Percentiles rank a stretch among this genome's conserved stretches.
Evolutionary conservation across 1,140 invertebrate genomes (phyloP).

Genomic region (Nephila pilipes): DNA sequence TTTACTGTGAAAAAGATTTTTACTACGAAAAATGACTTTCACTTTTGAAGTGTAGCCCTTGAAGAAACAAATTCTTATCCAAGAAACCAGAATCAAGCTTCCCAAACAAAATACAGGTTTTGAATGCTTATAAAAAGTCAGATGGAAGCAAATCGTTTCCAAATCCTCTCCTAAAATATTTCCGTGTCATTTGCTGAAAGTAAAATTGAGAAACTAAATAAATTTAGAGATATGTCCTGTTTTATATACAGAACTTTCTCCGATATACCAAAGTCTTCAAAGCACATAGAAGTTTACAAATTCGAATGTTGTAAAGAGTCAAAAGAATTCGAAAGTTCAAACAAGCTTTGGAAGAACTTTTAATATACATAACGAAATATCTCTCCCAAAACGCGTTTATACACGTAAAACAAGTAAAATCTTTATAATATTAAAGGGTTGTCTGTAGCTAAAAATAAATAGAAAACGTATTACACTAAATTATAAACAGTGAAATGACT

Average conservation of each 20-base stretch:
- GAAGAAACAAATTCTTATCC: slow-evolving; percentile 37
- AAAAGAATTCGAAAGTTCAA: not conserved
- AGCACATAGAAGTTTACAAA: not conserved
- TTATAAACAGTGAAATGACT: too few relatives aligned
- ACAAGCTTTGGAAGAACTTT: not conserved
- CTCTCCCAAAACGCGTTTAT: too few relatives aligned
- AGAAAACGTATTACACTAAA: too few relatives aligned
- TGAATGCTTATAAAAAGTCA: slow-evolving; percentile 19
- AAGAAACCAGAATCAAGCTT: slow-evolving; percentile 21
- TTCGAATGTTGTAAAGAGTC: not conserved
- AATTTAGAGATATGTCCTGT: not conserved
- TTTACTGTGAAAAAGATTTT: slow-evolving; percentile 33
- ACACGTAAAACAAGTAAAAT: too few relatives aligned
- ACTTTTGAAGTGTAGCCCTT: not conserved
- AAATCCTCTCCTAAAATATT: slow-evolving; percentile 73
- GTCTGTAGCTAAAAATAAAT: too few relatives aligned
- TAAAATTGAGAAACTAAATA: slow-evolving; percentile 52
- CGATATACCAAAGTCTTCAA: not conserved
- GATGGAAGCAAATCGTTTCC: not conserved
- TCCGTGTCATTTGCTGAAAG: slow-evolving; percentile 71
- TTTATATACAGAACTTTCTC: not conserved
- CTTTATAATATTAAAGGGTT: too few relatives aligned
- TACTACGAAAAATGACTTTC: not conserved
- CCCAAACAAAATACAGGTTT: slow-evolving; percentile 41
- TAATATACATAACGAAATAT: too few relatives aligned